Base-by-base conservation (phyloP, 2,888 invertebrate genomes). In the Drosophila prolongata region DNA sequence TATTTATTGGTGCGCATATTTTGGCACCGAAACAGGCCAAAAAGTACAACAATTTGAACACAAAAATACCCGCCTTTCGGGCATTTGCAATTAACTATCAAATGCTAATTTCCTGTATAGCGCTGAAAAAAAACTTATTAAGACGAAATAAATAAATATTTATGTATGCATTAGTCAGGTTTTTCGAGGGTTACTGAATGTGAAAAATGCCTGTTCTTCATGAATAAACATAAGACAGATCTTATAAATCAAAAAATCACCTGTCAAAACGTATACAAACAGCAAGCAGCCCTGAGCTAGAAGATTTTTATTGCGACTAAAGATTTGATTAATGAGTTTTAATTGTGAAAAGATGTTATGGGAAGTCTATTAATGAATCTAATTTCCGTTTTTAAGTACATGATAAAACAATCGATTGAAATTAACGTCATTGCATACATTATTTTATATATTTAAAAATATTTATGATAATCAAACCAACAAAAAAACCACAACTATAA, bases 41-140 rank as follows among this genome's bases (percentile, higher is more conserved):
- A 46, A 58, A 59, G 11, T 27, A 24, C 14, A 14, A 61, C 35
- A 34, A 47, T 40, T 35, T 60, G n/a, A 34, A 34, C 27, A 19
- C 42, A 67, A 38, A 40, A 64, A 64, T 35, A 46, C 24, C 42
- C 46, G 42, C 56, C 65, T 52, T 46, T 53, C 37, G 37, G 52
- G 66, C 68, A 47, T 42, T 42, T 16, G 52, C 75, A 75, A 72
- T 72, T 72, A 72, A 75, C 72, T 68, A 72, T 57, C 56, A 66
- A 72, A 72, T 72, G 72, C 57, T 72, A 72, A 72, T 72, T 72
- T 72, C 67, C 75, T 72, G 57, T 54, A 67, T 49, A 52, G 52
- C 8, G 6, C 30, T 47, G 16, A 9, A 49, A 49, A 35, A 34
- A 35, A 53, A 61, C 40, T 34, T 47, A 53, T 66, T 61, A 42